Conservation (phyloP, 2,888 invertebrate genomes). For the Ectemnius cavifrons region DNA sequence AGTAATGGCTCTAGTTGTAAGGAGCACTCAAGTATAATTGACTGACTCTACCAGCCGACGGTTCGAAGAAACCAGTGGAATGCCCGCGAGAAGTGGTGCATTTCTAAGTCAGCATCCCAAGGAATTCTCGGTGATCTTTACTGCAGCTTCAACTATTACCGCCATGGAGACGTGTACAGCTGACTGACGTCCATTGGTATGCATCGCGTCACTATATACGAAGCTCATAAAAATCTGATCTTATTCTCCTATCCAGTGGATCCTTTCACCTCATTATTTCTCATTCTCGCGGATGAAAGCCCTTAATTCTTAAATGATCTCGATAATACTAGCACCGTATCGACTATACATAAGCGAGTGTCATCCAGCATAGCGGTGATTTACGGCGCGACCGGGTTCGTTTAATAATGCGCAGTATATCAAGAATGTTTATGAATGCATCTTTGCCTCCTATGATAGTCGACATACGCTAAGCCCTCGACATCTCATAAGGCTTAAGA, state of each 20-base stretch:
- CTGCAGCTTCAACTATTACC: constrained; percentile 43
- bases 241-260: too few relatives aligned
- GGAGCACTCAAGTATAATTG: constrained; percentile 3
- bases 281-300: too few relatives aligned
- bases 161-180: too few relatives aligned
- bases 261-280: too few relatives aligned
- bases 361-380: constrained; percentile 17
- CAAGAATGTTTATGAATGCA: constrained; percentile 41
- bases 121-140: constrained; percentile 50
- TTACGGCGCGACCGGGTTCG: constrained; percentile 34
- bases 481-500: not conserved
- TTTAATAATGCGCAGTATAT: constrained; percentile 36
- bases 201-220: too few relatives aligned
- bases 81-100: constrained; percentile 40
- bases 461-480: constrained; percentile 16
- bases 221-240: too few relatives aligned
- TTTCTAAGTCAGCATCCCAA: constrained; percentile 27
- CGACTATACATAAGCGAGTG: too few relatives aligned
- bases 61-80: constrained; percentile 50
- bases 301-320: too few relatives aligned
- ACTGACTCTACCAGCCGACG: too few relatives aligned
- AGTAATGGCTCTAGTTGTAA: not conserved
- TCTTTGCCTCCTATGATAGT: constrained; percentile 19
- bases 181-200: too few relatives aligned
- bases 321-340: too few relatives aligned